Evolutionary conservation across 2,797 vertebrate species (phyloP).

Genomic region (Phalanger gymnotis): DNA sequence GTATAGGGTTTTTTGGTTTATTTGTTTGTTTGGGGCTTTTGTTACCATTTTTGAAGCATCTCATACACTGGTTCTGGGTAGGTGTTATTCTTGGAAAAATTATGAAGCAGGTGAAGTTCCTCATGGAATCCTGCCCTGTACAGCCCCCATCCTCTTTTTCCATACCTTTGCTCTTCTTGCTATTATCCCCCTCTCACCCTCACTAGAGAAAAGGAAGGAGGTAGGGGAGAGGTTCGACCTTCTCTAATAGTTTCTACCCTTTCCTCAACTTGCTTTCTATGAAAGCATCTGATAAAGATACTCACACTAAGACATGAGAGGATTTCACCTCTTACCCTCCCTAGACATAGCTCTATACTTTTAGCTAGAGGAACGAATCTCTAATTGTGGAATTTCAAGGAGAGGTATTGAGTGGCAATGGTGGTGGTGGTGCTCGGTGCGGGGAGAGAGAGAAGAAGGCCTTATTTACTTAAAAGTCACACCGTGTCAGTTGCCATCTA

Average conservation of each 20-base stretch:
- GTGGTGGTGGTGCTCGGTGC: not conserved
- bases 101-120: not conserved
- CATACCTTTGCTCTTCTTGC: not conserved
- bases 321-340: not conserved
- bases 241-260: not conserved
- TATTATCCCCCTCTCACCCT: not conserved
- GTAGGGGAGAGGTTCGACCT: not conserved
- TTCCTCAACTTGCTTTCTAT: not conserved
- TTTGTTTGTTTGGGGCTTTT: not conserved
- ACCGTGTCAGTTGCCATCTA: not conserved
- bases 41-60: not conserved
- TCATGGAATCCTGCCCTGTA: not conserved
- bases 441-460: not conserved
- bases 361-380: not conserved
- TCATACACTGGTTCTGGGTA: not conserved
- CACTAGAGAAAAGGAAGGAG: not conserved
- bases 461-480: not conserved
- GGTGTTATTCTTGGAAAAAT: not conserved
- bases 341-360: not conserved
- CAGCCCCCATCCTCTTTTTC: not conserved
- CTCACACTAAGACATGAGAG: not conserved
- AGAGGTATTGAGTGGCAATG: not conserved
- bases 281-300: not conserved
- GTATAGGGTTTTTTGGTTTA: not conserved
- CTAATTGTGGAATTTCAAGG: not conserved